Evolutionary conservation across 2,888 invertebrate species (phyloP), one percentile per base, ranked within the genome.

Genomic region (Selenia dentaria): DNA sequence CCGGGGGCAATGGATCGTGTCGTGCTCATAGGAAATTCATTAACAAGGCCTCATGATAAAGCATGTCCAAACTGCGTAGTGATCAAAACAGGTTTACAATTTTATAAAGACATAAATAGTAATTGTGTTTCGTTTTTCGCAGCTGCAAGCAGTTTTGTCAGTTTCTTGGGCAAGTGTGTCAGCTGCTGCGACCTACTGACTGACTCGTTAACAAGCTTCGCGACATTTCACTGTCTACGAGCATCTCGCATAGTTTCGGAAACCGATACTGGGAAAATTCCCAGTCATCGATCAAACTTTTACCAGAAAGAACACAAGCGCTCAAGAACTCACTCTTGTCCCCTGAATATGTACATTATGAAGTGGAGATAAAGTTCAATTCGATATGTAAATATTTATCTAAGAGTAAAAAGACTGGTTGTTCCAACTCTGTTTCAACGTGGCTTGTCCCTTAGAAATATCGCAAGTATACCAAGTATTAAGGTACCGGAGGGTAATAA

Each of bases 111-210:
- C 52, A 41, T 52, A 51, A 57, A 52, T 57, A 48, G 54, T 52
- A 54, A 54, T 57, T 46, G 44, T 62, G 57, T 57, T 70, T 69
- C 55, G 68, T 65, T 67, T 72, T 73, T 72, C 54, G 61, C 70
- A 72, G 72, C 64, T 67, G 72, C 65, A 70, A 64, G 67, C 62
- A 53, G 62, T 70, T 82, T 80, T 79, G 77, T 79, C 72, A 80
- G 67, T 76, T 66, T 74, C 67, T 56, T 76, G 70, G 70, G 64
- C 80, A 84, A 83, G 84, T 84, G 77, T 84, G 87, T 70, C 83
- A 76, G 57, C 56, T 66, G 65, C 68, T 66, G 73, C 67, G 70
- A 67, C 74, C 76, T 79, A 81, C 82, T 82, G 71, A 78, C 78
- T 83, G 82, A 78, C 76, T 74, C 38, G 59, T 64, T 62, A 66